Evolutionary conservation across 2,888 invertebrate species (phyloP), one percentile per base, ranked within the genome.

Genomic region (Drosophila nr. perissopoda): DNA sequence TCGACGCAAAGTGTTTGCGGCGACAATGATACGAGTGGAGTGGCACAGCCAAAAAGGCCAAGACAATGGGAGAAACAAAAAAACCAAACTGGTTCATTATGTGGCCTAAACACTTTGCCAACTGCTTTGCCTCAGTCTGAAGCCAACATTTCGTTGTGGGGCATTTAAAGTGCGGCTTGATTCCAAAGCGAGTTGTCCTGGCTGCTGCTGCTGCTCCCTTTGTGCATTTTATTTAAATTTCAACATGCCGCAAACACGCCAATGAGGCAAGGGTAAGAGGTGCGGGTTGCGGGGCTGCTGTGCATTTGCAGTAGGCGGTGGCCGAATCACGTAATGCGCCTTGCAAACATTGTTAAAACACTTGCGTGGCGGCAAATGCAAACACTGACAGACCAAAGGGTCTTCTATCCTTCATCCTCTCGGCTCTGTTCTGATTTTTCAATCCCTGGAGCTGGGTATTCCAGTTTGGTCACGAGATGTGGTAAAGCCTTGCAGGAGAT

Each of bases 341-440:
- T 78, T 83, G 89, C 90, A 90, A 87, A 87, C 87, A 87, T 82
- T 78, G 87, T 80, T 83, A 83, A 90, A 90, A 90, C 87, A 87
- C 87, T 87, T 86, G 87, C 80, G 78, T 71, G 63, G 74, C 74
- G 54, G 65, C 63, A 65, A 38, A 40, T 51, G 65, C 63, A 67
- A 68, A 49, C 67, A 68, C 64, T 38, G 40, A 21, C 52, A 36
- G 51, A 6, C 57, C 58, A 54, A 63, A 60, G 36, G 58, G 38
- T 60, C 48, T 61, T 45, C 25, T 16, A 45, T 45, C 45, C 45
- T 25, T 27, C 34, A 59, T 45, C 57, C 38, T 48, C 42, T 2
- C 42, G 11, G 31, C 57, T 21, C 21, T 57, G 38, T 16, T 38
- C n/a, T 29, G 38, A 40, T 16, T 56, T 3, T 10, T 0, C 5